Percentiles rank a stretch among this genome's conserved stretches.
Conservation (phyloP, 2,888 invertebrate species). For the Eilema depressum region DNA sequence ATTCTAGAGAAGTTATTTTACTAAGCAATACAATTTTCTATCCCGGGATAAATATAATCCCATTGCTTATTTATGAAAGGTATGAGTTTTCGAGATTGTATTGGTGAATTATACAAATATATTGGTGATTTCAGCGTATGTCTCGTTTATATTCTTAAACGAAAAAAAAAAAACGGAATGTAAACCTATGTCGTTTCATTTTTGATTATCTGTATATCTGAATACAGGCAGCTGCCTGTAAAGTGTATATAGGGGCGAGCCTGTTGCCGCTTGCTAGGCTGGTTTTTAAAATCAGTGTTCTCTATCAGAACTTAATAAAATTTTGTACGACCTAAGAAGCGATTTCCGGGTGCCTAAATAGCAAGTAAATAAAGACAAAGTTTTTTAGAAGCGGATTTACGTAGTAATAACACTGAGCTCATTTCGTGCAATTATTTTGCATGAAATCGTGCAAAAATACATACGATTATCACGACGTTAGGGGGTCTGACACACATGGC, state of each 20-base stretch:
- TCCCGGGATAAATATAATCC: neutral
- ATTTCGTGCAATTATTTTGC: too few relatives aligned
- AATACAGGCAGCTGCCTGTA: neutral
- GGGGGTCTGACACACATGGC: too few relatives aligned
- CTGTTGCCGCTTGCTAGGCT: neutral
- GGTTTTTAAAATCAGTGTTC: neutral
- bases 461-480: too few relatives aligned
- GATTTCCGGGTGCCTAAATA: neutral
- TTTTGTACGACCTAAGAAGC: neutral
- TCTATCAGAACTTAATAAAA: neutral
- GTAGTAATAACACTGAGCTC: too few relatives aligned
- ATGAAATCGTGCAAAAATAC: too few relatives aligned
- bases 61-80: conserved; percentile 4
- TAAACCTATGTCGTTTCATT: neutral
- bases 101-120: neutral
- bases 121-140: neutral
- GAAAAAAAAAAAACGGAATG: neutral
- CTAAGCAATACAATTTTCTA: neutral
- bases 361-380: too few relatives aligned
- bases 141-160: neutral
- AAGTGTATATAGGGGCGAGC: neutral
- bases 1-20: neutral
- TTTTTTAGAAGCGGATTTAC: too few relatives aligned
- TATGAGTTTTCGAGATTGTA: conserved; percentile 1
- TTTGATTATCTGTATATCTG: neutral